Conservation (phyloP, 2,888 invertebrate species). For the Osmoderma eremita region DNA sequence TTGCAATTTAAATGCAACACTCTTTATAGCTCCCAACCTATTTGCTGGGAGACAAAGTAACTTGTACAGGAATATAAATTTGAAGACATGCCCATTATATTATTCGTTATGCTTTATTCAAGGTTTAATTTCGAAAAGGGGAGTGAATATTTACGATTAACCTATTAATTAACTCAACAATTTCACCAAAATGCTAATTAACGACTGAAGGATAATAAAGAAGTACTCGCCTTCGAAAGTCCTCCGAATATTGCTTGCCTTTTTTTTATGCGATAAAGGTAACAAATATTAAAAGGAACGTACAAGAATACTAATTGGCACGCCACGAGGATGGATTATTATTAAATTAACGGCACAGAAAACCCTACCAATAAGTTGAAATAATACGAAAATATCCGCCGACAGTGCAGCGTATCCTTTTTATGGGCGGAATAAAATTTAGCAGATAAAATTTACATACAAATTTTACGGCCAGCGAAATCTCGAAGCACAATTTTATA, state of each 20-base stretch:
- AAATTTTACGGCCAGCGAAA: conserved; percentile 57
- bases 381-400: conserved; percentile 42
- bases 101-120: no score
- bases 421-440: conserved; percentile 49
- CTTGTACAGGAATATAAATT: conserved; percentile 21
- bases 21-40: conserved; percentile 18
- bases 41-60: conserved; percentile 1
- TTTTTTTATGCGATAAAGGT: no score
- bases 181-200: no score
- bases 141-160: no score
- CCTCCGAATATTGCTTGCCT: no score
- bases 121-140: no score
- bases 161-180: no score
- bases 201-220: no score
- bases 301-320: conserved; percentile 14
- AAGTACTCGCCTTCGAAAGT: no score
- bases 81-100: no score
- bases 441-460: conserved; percentile 55
- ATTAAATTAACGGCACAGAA: conserved; percentile 18
- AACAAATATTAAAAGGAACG: not conserved
- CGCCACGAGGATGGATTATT: conserved; percentile 9
- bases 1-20: conserved; percentile 42
- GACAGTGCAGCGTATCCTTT: conserved; percentile 34
- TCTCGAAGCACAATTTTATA: conserved; percentile 55
- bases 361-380: conserved; percentile 30